phyloP scores from a whole-genome alignment of 2,113 vertebrate species.

The Lamprotornis superbus region DNA sequence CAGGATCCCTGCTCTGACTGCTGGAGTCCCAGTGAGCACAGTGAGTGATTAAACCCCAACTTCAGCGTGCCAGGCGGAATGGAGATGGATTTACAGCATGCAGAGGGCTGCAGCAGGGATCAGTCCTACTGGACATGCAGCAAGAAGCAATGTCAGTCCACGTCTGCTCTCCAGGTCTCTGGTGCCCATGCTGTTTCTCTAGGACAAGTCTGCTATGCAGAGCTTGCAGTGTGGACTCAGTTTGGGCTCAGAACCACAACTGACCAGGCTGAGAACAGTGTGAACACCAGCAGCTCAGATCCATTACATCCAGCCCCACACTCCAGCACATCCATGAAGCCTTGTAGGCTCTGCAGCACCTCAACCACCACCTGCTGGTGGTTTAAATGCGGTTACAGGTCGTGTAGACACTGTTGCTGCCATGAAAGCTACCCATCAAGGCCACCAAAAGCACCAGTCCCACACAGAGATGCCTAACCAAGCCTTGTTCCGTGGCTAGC shows the following conservation, averaged over 20 bases:
- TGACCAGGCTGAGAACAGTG: neutral
- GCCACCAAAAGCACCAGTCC: neutral
- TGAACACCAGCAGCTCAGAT: neutral
- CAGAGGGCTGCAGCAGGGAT: neutral
- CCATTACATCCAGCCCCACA: neutral
- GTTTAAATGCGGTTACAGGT: neutral
- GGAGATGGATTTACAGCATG: neutral
- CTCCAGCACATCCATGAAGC: neutral
- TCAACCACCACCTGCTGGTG: neutral
- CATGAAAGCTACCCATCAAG: neutral
- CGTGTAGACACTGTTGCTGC: neutral
- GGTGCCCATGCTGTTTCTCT: neutral
- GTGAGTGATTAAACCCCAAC: neutral
- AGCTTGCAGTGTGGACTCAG: neutral
- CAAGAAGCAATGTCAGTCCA: neutral
- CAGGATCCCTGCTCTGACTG: neutral
- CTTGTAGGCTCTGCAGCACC: rapidly evolving
- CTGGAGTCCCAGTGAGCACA: neutral
- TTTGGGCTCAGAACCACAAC: neutral
- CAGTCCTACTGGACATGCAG: neutral
- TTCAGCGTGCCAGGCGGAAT: neutral
- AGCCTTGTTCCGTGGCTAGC: rapidly evolving
- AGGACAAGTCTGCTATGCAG: rapidly evolving
- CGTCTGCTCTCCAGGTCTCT: neutral
- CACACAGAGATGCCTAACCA: rapidly evolving